Evolutionary conservation across 1,140 invertebrate genomes (phyloP), one percentile per base, ranked within the genome.

Genomic region (Pogonus chalceus): DNA sequence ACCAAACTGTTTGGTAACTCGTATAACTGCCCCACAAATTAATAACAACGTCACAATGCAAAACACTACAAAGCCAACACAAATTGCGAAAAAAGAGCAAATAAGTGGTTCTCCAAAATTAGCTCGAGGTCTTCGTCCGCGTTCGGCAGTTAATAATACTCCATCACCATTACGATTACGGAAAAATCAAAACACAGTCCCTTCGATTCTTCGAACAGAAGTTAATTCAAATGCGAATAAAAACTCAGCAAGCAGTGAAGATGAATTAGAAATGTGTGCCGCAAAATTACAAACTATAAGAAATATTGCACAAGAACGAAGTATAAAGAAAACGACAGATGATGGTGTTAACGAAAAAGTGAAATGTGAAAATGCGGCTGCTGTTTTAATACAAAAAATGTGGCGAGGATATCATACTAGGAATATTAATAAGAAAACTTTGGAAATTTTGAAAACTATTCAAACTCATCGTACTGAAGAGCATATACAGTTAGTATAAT

Each of bases 401-500:
- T 95, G 91, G 92, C 71, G 90, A 35, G 90, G 92, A 0, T 93
- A 90, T 70, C 78, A 83, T 39, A 84, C 87, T 18, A 73, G 90
- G 58, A 88, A 91, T 60, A 72, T 85, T 3, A 81, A 90, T 63
- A 81, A 79, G 59, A 81, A 85, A 63, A 84, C 87, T 2, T 76
- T 81, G 49, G 78, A 85, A 67, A 72, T 84, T 66, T 77, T 87
- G 49, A 81, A 89, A 61, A 85, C 87, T 22, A 81, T 93, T 3
- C 83, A 92, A 60, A 82, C 83, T 54, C 79, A 84, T 51, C 75
- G 90, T 60, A 85, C 88, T 7, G 83, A 91, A 62, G 85, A 92
- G 63, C 90, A 92, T 66, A 90, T 94, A 60, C 79, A 90, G 87
- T 88, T 72, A 81, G 79, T 73, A 56, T 50, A 26, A 23, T 56